Conservation (phyloP, 2,113 vertebrate species). For the Sigmodon hispidus region DNA sequence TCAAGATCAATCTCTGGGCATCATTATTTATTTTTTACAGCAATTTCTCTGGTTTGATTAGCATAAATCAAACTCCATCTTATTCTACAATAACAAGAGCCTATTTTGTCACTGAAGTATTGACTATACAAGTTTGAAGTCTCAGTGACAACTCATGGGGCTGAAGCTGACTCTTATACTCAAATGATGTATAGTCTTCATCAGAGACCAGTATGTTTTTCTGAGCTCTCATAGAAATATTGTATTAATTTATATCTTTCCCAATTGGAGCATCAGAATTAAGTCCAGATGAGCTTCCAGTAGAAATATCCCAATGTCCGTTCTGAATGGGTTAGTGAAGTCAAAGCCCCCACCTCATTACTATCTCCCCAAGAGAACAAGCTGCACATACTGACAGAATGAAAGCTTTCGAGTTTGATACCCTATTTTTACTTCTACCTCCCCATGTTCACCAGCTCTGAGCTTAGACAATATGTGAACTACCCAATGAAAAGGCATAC, state of each 20-base stretch:
- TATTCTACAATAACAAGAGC: background rate
- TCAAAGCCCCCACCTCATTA: background rate
- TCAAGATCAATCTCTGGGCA: background rate
- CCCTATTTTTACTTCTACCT: background rate
- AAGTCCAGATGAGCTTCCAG: background rate
- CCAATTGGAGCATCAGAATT: background rate
- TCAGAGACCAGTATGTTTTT: background rate
- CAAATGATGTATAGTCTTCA: background rate
- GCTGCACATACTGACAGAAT: background rate
- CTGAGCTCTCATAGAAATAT: background rate
- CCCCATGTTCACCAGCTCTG: background rate
- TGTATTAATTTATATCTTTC: background rate
- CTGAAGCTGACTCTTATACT: background rate
- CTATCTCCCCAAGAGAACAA: background rate
- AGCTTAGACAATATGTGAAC: background rate
- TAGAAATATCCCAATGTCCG: background rate
- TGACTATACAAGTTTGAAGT: background rate
- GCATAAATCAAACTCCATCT: background rate
- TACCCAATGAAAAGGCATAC: background rate
- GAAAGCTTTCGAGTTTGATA: background rate
- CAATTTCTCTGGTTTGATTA: slow-evolving; percentile 41
- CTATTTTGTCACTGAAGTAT: background rate
- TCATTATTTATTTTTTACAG: background rate
- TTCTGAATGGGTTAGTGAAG: background rate
- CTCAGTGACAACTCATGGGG: background rate